Conservation (phyloP, 2,113 vertebrate genomes). For the Sceloporus tristichus region DNA sequence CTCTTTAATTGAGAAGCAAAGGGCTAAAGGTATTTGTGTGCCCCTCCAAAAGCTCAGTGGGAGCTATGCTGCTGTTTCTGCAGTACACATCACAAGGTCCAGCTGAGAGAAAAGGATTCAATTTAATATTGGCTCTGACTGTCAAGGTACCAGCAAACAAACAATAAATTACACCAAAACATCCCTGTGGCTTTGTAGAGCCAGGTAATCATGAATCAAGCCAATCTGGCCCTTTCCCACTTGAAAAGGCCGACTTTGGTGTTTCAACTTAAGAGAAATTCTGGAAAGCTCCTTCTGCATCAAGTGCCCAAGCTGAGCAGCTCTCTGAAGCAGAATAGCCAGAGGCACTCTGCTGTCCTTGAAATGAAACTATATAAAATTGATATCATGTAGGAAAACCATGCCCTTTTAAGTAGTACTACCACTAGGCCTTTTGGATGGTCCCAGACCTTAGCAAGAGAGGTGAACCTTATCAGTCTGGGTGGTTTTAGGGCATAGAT, state of each 20-base stretch:
- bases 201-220: constrained; percentile 35
- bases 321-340: neutral
- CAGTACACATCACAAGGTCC: neutral
- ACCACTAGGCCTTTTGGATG: neutral
- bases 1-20: accelerated
- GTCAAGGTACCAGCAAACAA: constrained; percentile 11
- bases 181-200: neutral
- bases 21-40: constrained; percentile 14
- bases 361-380: neutral
- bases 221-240: accelerated
- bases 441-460: neutral
- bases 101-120: neutral
- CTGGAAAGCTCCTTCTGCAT: neutral
- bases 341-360: neutral
- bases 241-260: neutral
- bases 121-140: neutral
- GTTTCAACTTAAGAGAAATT: neutral
- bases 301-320: neutral
- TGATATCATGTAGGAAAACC: neutral
- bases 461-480: neutral
- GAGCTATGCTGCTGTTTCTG: neutral
- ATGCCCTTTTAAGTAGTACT: neutral
- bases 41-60: neutral
- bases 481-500: no score
- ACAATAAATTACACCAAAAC: neutral